Base-by-base conservation (phyloP, 2,797 vertebrate species). In the Halcyon smyrnensis region DNA sequence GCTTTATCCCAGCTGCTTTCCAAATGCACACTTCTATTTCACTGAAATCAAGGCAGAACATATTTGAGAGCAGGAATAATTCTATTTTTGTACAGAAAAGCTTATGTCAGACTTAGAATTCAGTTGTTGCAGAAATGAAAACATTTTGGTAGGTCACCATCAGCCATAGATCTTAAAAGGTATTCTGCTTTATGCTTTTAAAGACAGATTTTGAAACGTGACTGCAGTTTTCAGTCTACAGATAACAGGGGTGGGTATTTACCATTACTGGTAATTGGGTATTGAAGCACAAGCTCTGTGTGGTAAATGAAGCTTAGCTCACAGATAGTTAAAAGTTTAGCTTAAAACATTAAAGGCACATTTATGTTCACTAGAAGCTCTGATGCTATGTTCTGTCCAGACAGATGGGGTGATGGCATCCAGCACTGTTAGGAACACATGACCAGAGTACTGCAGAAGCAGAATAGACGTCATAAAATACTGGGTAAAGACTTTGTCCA, bases 11-110 rank as follows among this genome's bases (percentile, higher is more conserved):
- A 90, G 54, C 81, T 93, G 23, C 77, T 84, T 89, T 67, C 74
- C 2, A 5, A 92, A 82, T 1, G 4, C 32, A 43, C 9, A 3
- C 62, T 93, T 93, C 65, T 28, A 20, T 83, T 83, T 71, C 65
- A 34, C 48, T 56, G 82, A 75, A 83, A 36, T 62, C 59, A 41
- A n/a, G 57, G 82, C 87, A 92, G 57, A 70, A 64, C 84, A 37
- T 48, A 53, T 84, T 34, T 83, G 43, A 83, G 64, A 5, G 2
- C 11, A 83, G 45, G 27, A 93, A 83, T 92, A 78, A 57, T 75
- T 95, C 69, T 95, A 50, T 78, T 93, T 95, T 93, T 83, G 69
- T 64, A 16, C 7, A 56, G 73, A 36, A 77, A 53, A 94, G 53
- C 62, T 85, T 74, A 71, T 93, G 60, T 74, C 89, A 92, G 50